Evolutionary conservation across 2,797 vertebrate genomes (phyloP).

Genomic region (Mormyrus hasselquistii): DNA sequence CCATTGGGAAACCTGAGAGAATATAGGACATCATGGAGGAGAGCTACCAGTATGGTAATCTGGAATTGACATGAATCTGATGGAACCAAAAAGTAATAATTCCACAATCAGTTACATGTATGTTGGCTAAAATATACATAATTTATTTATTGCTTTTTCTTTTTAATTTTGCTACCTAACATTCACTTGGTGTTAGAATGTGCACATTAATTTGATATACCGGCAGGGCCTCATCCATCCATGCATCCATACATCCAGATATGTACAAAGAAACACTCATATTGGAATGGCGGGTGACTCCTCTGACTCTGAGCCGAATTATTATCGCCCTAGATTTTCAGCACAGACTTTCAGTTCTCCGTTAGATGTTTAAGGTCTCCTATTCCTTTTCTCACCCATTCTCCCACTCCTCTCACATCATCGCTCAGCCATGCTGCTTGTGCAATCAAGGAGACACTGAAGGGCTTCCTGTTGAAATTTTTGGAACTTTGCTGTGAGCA

Average conservation of each 20-base stretch:
- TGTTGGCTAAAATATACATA: neutral
- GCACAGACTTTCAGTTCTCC: neutral
- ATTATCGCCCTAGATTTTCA: neutral
- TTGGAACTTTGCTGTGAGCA: neutral
- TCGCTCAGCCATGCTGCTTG: neutral
- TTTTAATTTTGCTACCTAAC: neutral
- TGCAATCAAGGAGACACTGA: neutral
- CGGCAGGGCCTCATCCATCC: neutral
- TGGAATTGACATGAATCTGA: neutral
- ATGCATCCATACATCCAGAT: neutral
- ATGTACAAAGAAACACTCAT: neutral
- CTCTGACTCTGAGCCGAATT: neutral
- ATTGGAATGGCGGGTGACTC: neutral
- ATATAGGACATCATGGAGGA: neutral
- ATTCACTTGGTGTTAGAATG: neutral
- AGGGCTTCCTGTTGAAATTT: neutral
- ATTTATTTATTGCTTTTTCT: neutral
- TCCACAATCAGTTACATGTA: neutral
- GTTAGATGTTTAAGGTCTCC: neutral
- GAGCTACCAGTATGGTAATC: neutral
- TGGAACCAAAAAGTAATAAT: neutral
- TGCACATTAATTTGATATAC: neutral
- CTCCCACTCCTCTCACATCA: neutral
- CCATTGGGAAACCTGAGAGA: neutral
- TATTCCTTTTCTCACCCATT: neutral